Percentiles rank a stretch among this genome's conserved stretches.
phyloP scores from a whole-genome alignment of 2,888 invertebrate genomes.

The Conchocele bisecta region DNA sequence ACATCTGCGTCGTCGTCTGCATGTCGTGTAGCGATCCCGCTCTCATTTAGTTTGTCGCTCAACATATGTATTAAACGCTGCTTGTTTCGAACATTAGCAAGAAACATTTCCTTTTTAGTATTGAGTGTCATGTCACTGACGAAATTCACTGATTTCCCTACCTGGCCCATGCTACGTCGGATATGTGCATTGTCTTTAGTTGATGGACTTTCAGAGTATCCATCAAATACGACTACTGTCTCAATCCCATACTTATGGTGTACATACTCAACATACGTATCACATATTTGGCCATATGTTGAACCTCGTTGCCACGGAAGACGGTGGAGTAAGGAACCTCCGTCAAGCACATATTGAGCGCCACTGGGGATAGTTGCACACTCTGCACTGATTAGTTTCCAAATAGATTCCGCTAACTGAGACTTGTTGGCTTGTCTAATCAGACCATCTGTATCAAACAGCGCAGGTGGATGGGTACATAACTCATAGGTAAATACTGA shows the following conservation, averaged over 20 bases:
- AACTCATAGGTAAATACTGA: slow-evolving; percentile 13
- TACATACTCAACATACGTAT: slow-evolving; percentile 4
- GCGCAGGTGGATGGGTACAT: not conserved
- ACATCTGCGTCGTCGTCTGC: slow-evolving; percentile 1
- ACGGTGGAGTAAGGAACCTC: slow-evolving; percentile 3
- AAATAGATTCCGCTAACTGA: not conserved
- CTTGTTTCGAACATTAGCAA: slow-evolving; percentile 2
- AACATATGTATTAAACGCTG: not conserved
- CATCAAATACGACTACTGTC: slow-evolving; percentile 14
- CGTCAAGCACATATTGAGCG: slow-evolving; percentile 11
- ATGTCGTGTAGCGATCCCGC: not conserved
- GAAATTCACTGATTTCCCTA: not conserved
- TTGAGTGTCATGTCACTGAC: not conserved
- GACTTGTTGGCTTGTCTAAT: slow-evolving; percentile 4
- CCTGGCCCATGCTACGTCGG: not conserved
- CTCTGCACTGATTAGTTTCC: not conserved
- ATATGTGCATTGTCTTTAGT: slow-evolving; percentile 13
- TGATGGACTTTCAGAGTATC: not conserved
- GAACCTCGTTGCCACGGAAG: slow-evolving; percentile 6
- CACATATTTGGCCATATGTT: not conserved
- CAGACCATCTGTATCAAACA: not conserved
- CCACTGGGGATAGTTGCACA: not conserved
- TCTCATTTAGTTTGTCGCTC: not conserved
- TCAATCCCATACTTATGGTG: not conserved
- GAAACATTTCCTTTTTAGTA: slow-evolving; percentile 3